These are phyloP conservation scores for Oryzias melastigma DNA, from an alignment of 2,113 vertebrate genomes.

Conservation along the genomic window DNA sequence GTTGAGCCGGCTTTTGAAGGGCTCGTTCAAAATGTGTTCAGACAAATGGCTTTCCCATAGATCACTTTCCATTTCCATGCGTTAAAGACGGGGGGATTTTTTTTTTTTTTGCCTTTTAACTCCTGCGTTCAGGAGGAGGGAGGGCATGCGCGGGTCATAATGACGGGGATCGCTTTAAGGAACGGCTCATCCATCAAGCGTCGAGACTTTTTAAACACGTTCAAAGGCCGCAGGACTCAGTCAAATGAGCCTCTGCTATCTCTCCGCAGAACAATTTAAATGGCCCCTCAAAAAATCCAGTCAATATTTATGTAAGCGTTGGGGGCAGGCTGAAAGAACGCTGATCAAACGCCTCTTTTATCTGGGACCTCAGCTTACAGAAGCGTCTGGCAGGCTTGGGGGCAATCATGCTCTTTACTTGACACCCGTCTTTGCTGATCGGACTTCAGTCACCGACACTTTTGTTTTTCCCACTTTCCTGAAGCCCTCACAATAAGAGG, in stretches of 20 bases:
- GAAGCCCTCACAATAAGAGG: no score
- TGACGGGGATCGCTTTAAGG: conserved; percentile 40
- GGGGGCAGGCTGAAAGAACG: conserved; percentile 23
- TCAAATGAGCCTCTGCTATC: conserved; percentile 8
- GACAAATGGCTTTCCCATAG: conserved; percentile 41
- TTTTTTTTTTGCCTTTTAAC: background rate
- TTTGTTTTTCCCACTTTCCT: no score
- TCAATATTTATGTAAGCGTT: conserved; percentile 69
- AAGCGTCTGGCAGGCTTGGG: conserved; percentile 38
- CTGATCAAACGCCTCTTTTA: conserved; percentile 63
- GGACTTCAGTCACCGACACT: no score
- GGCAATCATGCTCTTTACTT: conserved; percentile 35
- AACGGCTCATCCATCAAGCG: conserved; percentile 44
- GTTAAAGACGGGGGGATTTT: conserved; percentile 7
- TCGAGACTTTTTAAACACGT: conserved; percentile 61
- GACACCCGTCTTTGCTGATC: no score
- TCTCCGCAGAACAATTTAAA: conserved; percentile 39
- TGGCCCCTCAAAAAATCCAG: conserved; percentile 28
- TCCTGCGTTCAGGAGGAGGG: background rate
- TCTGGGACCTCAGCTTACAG: conserved; percentile 51
- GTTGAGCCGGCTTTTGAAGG: conserved; percentile 37
- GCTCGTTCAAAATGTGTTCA: conserved; percentile 43
- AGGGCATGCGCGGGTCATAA: conserved; percentile 39
- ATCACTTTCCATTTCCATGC: conserved; percentile 22
- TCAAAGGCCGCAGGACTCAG: conserved; percentile 38